A percentile compares a stretch with the other conserved stretches of the same genome.
These are phyloP conservation scores for Bombycilla garrulus DNA, from an alignment of 2,113 vertebrate species.

Conservation along the genomic window DNA sequence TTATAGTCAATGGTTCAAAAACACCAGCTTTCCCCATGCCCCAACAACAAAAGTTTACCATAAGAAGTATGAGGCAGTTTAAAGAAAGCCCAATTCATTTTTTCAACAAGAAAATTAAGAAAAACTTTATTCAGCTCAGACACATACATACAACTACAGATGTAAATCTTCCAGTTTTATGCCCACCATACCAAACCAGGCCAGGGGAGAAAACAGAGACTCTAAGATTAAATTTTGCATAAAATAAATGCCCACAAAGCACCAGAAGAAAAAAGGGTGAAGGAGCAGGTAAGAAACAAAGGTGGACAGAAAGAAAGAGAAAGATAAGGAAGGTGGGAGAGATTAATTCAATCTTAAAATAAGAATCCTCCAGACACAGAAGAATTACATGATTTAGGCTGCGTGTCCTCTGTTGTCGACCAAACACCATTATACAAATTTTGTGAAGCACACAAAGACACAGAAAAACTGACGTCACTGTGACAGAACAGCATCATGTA, in stretches of 20 bases:
- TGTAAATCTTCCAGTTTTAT: constrained; percentile 78
- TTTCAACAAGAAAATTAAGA: constrained; percentile 63
- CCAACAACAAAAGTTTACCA: constrained; percentile 67
- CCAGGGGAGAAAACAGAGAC: constrained; percentile 70
- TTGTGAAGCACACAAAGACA: rapidly evolving
- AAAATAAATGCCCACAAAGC: background rate
- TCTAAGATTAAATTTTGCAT: constrained; percentile 68
- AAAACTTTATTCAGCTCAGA: constrained; percentile 75
- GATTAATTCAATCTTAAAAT: background rate
- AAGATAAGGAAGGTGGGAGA: background rate
- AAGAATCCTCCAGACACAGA: background rate
- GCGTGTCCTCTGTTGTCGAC: background rate
- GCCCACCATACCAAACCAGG: constrained; percentile 69
- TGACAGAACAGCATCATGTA: background rate
- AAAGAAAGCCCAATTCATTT: constrained; percentile 68
- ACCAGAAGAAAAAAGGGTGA: background rate
- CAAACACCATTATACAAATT: background rate
- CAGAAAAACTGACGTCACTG: background rate
- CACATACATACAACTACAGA: constrained; percentile 61
- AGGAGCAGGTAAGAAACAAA: background rate
- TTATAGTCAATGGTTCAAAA: constrained; percentile 70
- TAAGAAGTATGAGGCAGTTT: constrained; percentile 72
- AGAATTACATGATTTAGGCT: background rate
- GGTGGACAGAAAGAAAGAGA: background rate
- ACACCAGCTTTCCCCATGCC: constrained; percentile 62